Evolutionary conservation across 1,140 invertebrate species (phyloP).

Genomic region (Ostrea edulis): DNA sequence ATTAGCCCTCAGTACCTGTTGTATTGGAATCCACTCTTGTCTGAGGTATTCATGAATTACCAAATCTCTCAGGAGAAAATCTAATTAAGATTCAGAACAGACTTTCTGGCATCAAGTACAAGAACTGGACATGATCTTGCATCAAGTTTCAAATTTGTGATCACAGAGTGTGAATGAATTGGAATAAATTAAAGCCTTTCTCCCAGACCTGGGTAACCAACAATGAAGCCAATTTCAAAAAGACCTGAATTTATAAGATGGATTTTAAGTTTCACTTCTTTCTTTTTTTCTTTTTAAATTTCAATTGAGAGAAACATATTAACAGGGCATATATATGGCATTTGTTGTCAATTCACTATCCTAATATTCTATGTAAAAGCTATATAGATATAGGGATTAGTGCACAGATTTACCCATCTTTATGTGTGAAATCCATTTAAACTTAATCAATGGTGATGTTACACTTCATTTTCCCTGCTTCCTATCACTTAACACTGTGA

Average conservation of each 20-base stretch:
- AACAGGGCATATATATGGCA: neutral
- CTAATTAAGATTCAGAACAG: slow-evolving; percentile 34
- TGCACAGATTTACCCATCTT: neutral
- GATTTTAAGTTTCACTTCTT: neutral
- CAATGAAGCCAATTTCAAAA: neutral
- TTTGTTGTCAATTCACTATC: slow-evolving; percentile 9
- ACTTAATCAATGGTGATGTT: too few species aligned
- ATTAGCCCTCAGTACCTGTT: neutral
- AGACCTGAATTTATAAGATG: too few species aligned
- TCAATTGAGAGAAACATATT: neutral
- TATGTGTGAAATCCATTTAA: neutral
- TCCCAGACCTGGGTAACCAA: neutral
- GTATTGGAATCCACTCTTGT: slow-evolving; percentile 1
- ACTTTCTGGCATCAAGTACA: slow-evolving; percentile 10
- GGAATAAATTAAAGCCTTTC: slow-evolving; percentile 4
- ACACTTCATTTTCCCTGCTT: too few species aligned
- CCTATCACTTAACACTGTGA: too few species aligned
- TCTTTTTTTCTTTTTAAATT: neutral
- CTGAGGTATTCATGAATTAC: slow-evolving; percentile 28
- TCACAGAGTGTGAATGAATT: slow-evolving; percentile 32
- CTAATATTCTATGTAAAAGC: neutral
- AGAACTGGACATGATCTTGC: slow-evolving; percentile 33
- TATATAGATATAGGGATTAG: neutral
- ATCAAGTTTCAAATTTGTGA: slow-evolving; percentile 5
- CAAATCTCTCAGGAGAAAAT: slow-evolving; percentile 33